phyloP scores from a whole-genome alignment of 2,797 vertebrate species.

The Choloepus didactylus region DNA sequence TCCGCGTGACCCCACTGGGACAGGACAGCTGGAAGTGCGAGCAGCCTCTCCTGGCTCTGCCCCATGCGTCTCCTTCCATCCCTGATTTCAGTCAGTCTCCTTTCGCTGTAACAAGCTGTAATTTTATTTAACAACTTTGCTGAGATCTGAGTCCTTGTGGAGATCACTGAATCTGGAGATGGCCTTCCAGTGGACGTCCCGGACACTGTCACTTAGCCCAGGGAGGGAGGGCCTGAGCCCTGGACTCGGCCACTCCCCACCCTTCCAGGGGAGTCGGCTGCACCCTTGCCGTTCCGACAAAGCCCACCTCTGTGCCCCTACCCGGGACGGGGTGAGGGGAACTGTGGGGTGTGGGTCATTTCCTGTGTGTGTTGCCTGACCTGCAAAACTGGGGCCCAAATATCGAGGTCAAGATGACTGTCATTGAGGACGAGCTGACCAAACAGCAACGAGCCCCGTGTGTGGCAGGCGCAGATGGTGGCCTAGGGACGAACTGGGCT shows the following conservation, averaged over 20 bases:
- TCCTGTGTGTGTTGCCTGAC: background rate
- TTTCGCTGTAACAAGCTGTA: no score
- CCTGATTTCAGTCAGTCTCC: no score
- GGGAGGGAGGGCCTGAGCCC: background rate
- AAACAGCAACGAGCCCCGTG: background rate
- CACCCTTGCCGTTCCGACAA: no score
- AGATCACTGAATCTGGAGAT: no score
- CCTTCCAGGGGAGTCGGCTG: fast-evolving
- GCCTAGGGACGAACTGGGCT: no score
- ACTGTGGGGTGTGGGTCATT: background rate
- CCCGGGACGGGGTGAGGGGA: background rate
- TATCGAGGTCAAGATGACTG: background rate
- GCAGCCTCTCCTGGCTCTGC: no score
- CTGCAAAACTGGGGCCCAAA: background rate
- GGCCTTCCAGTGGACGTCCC: no score
- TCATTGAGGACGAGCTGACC: background rate
- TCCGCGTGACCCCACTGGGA: no score
- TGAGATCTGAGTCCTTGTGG: no score
- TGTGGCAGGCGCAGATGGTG: background rate
- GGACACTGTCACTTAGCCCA: fast-evolving
- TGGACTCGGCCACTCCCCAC: fast-evolving
- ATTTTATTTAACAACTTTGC: no score
- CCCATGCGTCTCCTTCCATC: no score
- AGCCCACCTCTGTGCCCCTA: background rate
- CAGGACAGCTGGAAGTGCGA: no score